Percentiles rank a stretch among this genome's conserved stretches.
phyloP scores from a whole-genome alignment of 2,797 vertebrate species.

The Falco biarmicus region DNA sequence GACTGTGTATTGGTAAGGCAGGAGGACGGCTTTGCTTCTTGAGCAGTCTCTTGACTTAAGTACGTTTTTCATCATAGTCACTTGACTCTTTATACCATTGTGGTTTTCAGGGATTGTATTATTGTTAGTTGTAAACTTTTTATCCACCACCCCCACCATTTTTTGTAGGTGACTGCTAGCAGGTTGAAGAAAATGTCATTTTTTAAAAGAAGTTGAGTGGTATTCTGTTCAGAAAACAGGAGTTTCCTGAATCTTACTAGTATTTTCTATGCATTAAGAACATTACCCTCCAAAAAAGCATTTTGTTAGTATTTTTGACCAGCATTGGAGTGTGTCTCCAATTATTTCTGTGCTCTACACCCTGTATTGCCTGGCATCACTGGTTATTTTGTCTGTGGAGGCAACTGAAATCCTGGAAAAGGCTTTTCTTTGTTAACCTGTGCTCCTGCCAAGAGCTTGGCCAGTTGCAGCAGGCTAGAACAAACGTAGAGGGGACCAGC shows the following conservation, averaged over 20 bases:
- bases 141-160: accelerated
- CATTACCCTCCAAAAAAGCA: not conserved
- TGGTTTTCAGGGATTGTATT: not conserved
- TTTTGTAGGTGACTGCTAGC: not conserved
- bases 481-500: not conserved
- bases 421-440: not conserved
- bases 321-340: not conserved
- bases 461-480: not conserved
- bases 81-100: not conserved
- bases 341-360: not conserved
- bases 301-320: not conserved
- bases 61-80: not conserved
- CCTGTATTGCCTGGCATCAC: not conserved
- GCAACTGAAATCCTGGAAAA: not conserved
- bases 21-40: not conserved
- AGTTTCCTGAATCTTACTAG: not conserved
- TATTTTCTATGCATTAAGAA: not conserved
- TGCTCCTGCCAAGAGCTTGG: not conserved
- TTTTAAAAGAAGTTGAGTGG: not conserved
- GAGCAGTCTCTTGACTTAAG: not conserved
- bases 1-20: not conserved
- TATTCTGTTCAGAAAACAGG: not conserved
- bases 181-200: not conserved
- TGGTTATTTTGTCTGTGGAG: not conserved
- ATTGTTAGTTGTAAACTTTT: not conserved